A percentile compares a stretch with the other conserved stretches of the same genome.
Evolutionary conservation across 1,140 invertebrate species (phyloP).

Genomic region (Armadillidium nasatum): DNA sequence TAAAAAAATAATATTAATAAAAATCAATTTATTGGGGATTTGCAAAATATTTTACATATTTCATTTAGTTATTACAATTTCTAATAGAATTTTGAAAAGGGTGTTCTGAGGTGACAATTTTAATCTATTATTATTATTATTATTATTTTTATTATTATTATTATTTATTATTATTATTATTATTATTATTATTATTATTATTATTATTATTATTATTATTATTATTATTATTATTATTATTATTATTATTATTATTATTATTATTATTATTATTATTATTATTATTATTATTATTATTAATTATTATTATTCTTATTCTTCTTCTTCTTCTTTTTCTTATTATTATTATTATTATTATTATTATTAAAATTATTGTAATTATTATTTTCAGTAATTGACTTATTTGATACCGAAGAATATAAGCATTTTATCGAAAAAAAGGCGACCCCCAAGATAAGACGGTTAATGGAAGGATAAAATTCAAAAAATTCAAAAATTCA

Average conservation of each 20-base stretch:
- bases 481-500: neutral
- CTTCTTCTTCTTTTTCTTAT: neutral
- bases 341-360: neutral
- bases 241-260: too few relatives aligned
- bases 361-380: neutral
- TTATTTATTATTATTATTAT: too few relatives aligned
- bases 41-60: too few relatives aligned
- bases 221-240: too few relatives aligned
- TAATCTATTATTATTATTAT: neutral
- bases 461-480: slow-evolving; percentile 30
- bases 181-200: too few relatives aligned
- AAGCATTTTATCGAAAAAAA: slow-evolving; percentile 38
- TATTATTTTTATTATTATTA: too few relatives aligned
- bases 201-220: too few relatives aligned
- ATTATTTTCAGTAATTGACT: slow-evolving; percentile 37
- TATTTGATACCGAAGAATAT: slow-evolving; percentile 38
- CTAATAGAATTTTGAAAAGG: too few relatives aligned
- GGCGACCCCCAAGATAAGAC: slow-evolving; percentile 36
- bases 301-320: neutral
- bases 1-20: too few relatives aligned
- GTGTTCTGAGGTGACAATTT: too few relatives aligned
- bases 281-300: neutral
- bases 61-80: too few relatives aligned
- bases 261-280: neutral
- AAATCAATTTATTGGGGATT: too few relatives aligned